Evolutionary conservation across 2,888 invertebrate species (phyloP).

Genomic region (Drosophila pseudotakahashii): DNA sequence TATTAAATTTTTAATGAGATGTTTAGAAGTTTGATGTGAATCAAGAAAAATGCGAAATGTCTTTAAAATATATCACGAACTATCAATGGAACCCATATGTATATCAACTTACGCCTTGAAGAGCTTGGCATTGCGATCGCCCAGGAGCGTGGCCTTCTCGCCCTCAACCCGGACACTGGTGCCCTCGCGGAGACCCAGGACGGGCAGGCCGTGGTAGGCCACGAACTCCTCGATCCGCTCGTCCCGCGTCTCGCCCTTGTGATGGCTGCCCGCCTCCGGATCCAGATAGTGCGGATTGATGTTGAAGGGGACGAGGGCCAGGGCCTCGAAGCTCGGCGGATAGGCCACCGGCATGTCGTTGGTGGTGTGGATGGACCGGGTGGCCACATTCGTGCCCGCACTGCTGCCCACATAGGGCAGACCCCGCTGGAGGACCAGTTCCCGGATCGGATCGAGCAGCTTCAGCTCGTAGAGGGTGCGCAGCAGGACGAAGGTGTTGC

Average conservation of each 20-base stretch:
- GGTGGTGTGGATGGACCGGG: constrained; percentile 91
- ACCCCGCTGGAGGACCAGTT: constrained; percentile 87
- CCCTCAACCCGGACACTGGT: constrained; percentile 87
- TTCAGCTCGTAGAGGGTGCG: constrained; percentile 89
- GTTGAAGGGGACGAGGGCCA: constrained; percentile 91
- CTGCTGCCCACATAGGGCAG: constrained; percentile 91
- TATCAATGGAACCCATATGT: too few relatives aligned
- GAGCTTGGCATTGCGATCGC: constrained; percentile 87
- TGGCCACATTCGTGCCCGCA: constrained; percentile 93
- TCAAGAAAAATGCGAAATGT: too few relatives aligned
- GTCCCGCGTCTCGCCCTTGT: constrained; percentile 92
- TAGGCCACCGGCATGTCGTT: constrained; percentile 95
- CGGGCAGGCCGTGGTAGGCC: constrained; percentile 86
- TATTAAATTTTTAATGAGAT: too few relatives aligned
- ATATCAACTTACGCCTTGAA: constrained; percentile 86
- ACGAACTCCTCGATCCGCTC: constrained; percentile 89
- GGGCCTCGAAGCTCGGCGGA: constrained; percentile 89
- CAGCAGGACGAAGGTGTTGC: constrained; percentile 91
- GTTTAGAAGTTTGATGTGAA: too few relatives aligned
- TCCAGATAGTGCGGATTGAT: constrained; percentile 94
- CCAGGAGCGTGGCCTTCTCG: constrained; percentile 86
- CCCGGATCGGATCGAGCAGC: constrained; percentile 87
- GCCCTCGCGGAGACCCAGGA: constrained; percentile 91
- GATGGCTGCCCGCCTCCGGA: constrained; percentile 85
- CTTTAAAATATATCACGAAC: too few relatives aligned